Evolutionary conservation across 2,888 invertebrate genomes (phyloP).

Genomic region (Drosophila paracracens): DNA sequence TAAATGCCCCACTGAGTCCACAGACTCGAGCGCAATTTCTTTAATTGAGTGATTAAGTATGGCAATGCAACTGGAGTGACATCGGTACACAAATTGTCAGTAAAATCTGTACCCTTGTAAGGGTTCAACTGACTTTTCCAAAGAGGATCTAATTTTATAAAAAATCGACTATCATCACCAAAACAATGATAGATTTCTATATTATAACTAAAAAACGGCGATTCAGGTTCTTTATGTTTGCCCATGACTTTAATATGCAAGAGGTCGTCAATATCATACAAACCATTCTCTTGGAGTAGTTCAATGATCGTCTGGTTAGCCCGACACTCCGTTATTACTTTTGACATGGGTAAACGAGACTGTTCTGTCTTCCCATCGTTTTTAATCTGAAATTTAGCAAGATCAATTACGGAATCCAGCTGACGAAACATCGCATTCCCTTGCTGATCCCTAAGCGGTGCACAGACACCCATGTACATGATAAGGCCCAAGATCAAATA

Average conservation of each 20-base stretch:
- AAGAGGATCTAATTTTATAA: too few relatives aligned
- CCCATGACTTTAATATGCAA: conserved; percentile 25
- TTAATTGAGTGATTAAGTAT: conserved; percentile 38
- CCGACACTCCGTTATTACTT: conserved; percentile 89
- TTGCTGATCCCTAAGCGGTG: conserved; percentile 89
- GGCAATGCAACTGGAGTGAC: conserved; percentile 46
- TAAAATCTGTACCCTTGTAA: conserved; percentile 41
- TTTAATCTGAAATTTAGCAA: conserved; percentile 85
- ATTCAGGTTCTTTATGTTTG: neutral
- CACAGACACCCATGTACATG: conserved; percentile 90
- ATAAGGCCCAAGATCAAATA: conserved; percentile 90
- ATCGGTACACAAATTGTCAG: conserved; percentile 32
- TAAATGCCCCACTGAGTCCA: conserved; percentile 55
- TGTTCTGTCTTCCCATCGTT: conserved; percentile 11
- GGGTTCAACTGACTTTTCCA: neutral
- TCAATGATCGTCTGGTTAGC: conserved; percentile 90
- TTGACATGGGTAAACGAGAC: conserved; percentile 81
- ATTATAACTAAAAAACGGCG: conserved; percentile 24
- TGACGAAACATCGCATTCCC: conserved; percentile 88
- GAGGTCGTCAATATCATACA: conserved; percentile 47
- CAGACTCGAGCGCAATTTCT: conserved; percentile 33
- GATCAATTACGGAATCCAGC: conserved; percentile 87
- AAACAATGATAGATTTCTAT: too few relatives aligned
- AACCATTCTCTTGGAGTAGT: conserved; percentile 77
- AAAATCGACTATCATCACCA: too few relatives aligned